Evolutionary conservation across 2,888 invertebrate species (phyloP).

Genomic region (Pomacea canaliculata): DNA sequence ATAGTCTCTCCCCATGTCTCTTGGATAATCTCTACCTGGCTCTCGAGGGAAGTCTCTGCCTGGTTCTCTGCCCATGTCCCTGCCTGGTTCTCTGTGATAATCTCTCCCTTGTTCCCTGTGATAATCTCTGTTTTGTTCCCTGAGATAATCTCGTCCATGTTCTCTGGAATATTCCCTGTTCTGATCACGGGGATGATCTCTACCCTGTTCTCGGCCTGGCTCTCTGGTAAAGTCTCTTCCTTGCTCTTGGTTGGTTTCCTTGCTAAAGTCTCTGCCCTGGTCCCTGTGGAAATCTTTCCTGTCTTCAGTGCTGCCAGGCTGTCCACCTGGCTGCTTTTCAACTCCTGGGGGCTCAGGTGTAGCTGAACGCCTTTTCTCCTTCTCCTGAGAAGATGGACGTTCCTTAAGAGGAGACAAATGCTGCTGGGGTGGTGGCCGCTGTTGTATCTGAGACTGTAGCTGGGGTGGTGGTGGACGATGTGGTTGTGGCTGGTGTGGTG

Average conservation of each 20-base stretch:
- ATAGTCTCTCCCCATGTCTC: conserved; percentile 17
- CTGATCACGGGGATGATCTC: conserved; percentile 8
- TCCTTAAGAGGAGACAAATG: not conserved
- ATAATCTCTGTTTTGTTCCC: conserved; percentile 18
- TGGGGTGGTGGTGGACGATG: not conserved
- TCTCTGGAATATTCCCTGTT: conserved; percentile 9
- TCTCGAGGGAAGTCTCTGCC: conserved; percentile 19
- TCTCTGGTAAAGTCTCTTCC: conserved; percentile 10
- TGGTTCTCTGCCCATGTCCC: conserved; percentile 5
- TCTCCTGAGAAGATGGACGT: not conserved
- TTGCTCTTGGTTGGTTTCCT: too few relatives aligned
- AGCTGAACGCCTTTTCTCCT: conserved; percentile 7
- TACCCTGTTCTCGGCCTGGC: conserved; percentile 8
- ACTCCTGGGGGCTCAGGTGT: conserved; percentile 22
- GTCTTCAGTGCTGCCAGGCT: not conserved
- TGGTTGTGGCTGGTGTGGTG: conserved; percentile 1
- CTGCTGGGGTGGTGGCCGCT: not conserved
- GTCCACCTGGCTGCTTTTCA: not conserved
- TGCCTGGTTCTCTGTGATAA: conserved; percentile 10
- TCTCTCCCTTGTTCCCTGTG: conserved; percentile 24
- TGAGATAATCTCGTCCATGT: not conserved
- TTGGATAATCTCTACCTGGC: conserved; percentile 13
- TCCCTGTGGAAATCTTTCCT: conserved; percentile 19
- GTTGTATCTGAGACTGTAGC: conserved; percentile 4
- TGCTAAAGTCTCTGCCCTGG: not conserved